Percentiles rank a stretch among this genome's conserved stretches.
Conservation (phyloP, 2,797 vertebrate genomes). For the Melanotaenia pygmaea region DNA sequence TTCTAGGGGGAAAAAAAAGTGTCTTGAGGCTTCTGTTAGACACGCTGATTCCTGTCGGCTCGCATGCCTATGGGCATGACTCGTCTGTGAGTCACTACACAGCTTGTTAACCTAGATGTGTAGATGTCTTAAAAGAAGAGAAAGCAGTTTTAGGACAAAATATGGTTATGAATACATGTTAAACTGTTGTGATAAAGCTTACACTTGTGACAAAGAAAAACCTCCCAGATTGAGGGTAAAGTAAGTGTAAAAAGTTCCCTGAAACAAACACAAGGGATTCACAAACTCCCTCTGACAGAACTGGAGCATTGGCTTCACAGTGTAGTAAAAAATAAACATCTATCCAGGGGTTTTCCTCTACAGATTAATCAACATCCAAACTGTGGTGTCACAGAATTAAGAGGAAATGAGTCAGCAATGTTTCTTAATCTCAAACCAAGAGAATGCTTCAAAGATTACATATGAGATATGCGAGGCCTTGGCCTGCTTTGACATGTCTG, state of each 20-base stretch:
- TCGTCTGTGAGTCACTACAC: slow-evolving; percentile 52
- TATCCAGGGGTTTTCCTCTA: slow-evolving; percentile 15
- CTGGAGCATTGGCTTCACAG: slow-evolving; percentile 27
- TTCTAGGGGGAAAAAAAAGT: slow-evolving; percentile 47
- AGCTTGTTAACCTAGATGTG: background rate
- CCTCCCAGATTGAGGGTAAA: background rate
- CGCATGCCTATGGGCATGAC: slow-evolving; percentile 43
- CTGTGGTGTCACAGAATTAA: slow-evolving; percentile 14
- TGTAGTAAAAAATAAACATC: background rate
- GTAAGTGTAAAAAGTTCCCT: slow-evolving; percentile 7
- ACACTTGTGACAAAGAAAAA: background rate
- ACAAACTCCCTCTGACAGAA: slow-evolving; percentile 44
- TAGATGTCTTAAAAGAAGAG: slow-evolving; percentile 14
- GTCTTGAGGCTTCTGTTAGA: slow-evolving; percentile 63
- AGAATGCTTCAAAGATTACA: slow-evolving; percentile 11
- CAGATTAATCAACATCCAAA: slow-evolving; percentile 22
- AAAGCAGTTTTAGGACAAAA: background rate
- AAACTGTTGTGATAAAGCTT: background rate
- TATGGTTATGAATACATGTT: background rate
- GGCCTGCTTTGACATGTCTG: slow-evolving; percentile 51
- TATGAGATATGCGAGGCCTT: background rate
- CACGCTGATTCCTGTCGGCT: slow-evolving; percentile 54
- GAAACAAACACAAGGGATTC: slow-evolving; percentile 19
- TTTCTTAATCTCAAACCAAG: slow-evolving; percentile 35
- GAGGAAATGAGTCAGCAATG: slow-evolving; percentile 29